Evolutionary conservation across 2,113 vertebrate species (phyloP).

Genomic region (Madoqua kirkii): DNA sequence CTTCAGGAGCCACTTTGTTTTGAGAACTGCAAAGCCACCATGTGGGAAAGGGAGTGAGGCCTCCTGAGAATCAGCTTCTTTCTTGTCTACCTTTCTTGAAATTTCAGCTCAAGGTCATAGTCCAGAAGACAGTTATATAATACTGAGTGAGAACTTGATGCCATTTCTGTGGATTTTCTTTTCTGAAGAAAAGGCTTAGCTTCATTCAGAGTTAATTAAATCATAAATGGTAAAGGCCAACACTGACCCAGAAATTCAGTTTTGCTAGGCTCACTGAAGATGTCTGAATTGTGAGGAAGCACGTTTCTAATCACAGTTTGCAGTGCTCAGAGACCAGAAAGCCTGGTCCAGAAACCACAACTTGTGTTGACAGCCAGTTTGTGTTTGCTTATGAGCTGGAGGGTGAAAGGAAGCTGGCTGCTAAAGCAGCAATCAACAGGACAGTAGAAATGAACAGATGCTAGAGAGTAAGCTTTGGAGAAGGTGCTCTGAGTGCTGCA

Average conservation of each 20-base stretch:
- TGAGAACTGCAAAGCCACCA: not conserved
- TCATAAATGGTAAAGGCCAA: slow-evolving; percentile 37
- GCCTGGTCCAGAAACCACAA: not conserved
- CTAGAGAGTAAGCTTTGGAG: not conserved
- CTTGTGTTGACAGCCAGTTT: not conserved
- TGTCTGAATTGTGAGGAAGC: not conserved
- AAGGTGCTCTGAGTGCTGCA: not conserved
- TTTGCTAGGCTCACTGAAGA: slow-evolving; percentile 42
- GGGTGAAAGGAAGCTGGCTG: not conserved
- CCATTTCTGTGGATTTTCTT: not conserved
- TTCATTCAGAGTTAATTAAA: slow-evolving; percentile 46
- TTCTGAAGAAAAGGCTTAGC: not conserved
- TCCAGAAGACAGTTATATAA: not conserved
- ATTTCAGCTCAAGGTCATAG: not conserved
- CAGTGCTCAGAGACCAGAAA: not conserved
- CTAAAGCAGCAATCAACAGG: not conserved
- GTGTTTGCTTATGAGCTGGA: not conserved
- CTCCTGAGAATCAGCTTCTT: not conserved
- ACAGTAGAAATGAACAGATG: rapidly evolving
- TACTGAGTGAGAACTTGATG: not conserved
- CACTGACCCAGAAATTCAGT: slow-evolving; percentile 47
- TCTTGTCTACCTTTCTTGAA: not conserved
- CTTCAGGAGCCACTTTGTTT: not conserved
- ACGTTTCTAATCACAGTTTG: slow-evolving; percentile 30
- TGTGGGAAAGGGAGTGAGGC: not conserved